A percentile compares a stretch with the other conserved stretches of the same genome.
These are phyloP conservation scores for Drymodes brunneopygia DNA, from an alignment of 2,113 vertebrate species.

Conservation along the genomic window DNA sequence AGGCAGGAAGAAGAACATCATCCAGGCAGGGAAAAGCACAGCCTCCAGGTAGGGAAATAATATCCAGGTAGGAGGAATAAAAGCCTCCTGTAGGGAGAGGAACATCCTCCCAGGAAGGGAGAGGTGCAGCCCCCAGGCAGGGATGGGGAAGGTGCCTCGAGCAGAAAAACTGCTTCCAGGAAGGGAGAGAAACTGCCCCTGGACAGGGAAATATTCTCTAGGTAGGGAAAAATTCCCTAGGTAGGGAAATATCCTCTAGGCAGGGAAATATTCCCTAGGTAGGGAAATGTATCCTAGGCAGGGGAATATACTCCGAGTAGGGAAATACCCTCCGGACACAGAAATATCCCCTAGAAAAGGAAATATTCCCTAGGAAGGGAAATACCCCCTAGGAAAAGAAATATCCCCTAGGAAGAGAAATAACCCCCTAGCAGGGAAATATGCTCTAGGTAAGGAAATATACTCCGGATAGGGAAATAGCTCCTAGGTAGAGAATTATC, in stretches of 20 bases:
- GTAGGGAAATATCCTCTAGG: accelerated
- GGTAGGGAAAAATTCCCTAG: neutral
- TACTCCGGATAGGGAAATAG: neutral
- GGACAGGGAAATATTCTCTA: no score
- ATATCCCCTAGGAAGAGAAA: neutral
- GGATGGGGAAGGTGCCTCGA: neutral
- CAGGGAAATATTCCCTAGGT: accelerated
- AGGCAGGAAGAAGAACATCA: no score
- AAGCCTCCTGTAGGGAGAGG: neutral
- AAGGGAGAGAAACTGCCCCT: neutral
- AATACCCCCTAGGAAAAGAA: accelerated
- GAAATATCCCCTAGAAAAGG: neutral
- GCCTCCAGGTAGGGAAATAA: accelerated
- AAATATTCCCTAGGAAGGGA: accelerated
- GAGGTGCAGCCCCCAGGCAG: neutral
- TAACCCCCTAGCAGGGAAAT: no score
- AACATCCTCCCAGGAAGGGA: neutral
- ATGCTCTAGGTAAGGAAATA: neutral
- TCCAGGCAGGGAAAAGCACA: neutral
- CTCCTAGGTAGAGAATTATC: accelerated
- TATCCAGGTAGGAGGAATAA: neutral
- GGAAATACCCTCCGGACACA: neutral
- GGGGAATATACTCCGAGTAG: neutral
- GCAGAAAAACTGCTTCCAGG: no score
- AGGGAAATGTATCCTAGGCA: accelerated